phyloP scores from a whole-genome alignment of 2,113 vertebrate genomes.

The Condylura cristata region DNA sequence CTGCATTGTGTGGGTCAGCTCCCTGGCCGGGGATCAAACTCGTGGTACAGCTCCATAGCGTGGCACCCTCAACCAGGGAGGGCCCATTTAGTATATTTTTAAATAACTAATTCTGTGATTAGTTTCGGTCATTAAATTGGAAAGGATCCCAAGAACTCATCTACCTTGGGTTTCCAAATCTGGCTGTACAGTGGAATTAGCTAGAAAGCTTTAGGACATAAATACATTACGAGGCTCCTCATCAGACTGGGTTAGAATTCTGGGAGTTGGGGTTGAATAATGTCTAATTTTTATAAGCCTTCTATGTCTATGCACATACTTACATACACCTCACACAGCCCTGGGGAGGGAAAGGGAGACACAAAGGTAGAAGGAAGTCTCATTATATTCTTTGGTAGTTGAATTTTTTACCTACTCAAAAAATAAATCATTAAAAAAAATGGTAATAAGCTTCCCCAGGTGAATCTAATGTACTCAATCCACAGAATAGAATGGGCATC shows the following conservation, averaged over 20 bases:
- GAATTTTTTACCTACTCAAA: slow-evolving; percentile 34
- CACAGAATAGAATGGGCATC: neutral
- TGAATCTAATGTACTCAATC: neutral
- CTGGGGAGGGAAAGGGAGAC: neutral
- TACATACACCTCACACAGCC: neutral
- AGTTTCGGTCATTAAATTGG: slow-evolving; percentile 54
- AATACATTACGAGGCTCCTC: neutral
- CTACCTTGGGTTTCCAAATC: slow-evolving; percentile 45
- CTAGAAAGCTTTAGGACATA: neutral
- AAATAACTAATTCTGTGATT: slow-evolving; percentile 39
- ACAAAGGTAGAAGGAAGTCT: neutral
- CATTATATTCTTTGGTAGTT: neutral
- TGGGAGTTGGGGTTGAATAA: neutral
- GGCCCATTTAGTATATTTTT: slow-evolving; percentile 33
- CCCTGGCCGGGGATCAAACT: no score
- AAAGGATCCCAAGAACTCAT: slow-evolving; percentile 52
- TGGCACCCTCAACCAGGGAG: no score
- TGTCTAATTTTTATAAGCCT: neutral
- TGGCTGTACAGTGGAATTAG: neutral
- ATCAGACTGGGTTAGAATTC: neutral
- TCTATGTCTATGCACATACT: neutral
- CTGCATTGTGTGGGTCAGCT: no score
- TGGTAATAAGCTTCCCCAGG: neutral
- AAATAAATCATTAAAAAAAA: slow-evolving; percentile 21
- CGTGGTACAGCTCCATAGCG: no score